Evolutionary conservation across 2,888 invertebrate genomes (phyloP).

Genomic region (Ischnura elegans): DNA sequence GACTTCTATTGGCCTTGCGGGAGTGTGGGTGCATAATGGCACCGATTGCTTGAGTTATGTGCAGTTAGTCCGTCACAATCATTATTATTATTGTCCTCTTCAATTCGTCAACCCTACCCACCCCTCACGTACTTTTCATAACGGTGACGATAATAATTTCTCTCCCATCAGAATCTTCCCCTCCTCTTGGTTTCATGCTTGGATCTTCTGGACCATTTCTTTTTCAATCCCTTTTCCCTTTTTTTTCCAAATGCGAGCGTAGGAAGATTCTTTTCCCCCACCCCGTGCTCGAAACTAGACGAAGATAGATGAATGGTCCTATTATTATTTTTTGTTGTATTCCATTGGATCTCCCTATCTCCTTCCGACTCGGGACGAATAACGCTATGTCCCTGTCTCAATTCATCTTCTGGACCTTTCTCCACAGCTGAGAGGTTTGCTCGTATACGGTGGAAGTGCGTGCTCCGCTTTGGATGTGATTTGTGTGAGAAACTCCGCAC

Average conservation of each 20-base stretch:
- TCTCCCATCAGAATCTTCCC: conserved; percentile 1
- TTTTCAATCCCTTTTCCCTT: background rate
- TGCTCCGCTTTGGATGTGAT: background rate
- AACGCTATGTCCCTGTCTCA: background rate
- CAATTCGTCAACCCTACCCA: conserved; percentile 10
- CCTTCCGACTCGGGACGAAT: background rate
- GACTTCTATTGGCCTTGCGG: background rate
- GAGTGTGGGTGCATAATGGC: conserved; percentile 39
- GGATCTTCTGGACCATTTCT: background rate
- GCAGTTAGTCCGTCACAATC: conserved; percentile 51
- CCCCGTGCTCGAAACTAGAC: background rate
- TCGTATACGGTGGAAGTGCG: background rate
- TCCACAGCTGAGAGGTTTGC: background rate
- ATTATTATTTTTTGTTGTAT: background rate
- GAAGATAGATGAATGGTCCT: background rate
- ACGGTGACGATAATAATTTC: background rate
- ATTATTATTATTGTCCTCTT: conserved; percentile 41
- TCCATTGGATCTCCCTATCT: too few relatives aligned
- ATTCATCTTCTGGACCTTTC: background rate
- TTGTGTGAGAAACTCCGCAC: conserved; percentile 9
- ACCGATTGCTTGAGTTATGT: conserved; percentile 63
- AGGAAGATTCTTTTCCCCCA: background rate
- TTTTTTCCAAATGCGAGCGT: background rate
- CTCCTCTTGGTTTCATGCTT: background rate
- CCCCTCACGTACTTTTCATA: background rate